Conservation (phyloP, 1,140 invertebrate genomes). For the Anastrepha obliqua region DNA sequence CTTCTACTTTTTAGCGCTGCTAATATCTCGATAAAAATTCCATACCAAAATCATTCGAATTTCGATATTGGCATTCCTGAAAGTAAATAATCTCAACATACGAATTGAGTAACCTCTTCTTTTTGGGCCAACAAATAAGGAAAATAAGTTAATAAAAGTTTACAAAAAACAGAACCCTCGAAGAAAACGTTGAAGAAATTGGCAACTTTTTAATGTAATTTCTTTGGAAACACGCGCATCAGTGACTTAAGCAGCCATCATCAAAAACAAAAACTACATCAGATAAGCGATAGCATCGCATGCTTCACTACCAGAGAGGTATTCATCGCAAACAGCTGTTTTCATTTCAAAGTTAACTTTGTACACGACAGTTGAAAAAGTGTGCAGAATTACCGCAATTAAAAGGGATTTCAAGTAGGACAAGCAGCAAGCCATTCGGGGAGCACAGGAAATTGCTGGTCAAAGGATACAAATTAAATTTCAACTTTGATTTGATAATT, state of each 20-base stretch:
- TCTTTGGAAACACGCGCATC: conserved; percentile 21
- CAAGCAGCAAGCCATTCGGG: background rate
- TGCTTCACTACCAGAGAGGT: background rate
- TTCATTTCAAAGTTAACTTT: conserved; percentile 9
- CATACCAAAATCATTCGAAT: no score
- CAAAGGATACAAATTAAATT: conserved; percentile 56
- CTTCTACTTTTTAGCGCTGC: no score
- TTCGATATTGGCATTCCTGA: no score
- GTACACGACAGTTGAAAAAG: conserved; percentile 46
- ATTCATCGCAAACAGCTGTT: conserved; percentile 7
- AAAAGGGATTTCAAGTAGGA: conserved; percentile 52
- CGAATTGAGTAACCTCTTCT: background rate
- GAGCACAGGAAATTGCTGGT: conserved; percentile 41
- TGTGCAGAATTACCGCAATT: conserved; percentile 56
- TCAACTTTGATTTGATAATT: conserved; percentile 47
- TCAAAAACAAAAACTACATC: background rate
- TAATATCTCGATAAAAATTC: no score
- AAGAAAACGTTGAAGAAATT: conserved; percentile 18
- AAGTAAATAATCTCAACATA: no score
- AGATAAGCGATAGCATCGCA: background rate
- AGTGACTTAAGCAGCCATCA: conserved; percentile 34
- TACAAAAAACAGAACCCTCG: background rate
- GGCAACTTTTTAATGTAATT: conserved; percentile 50
- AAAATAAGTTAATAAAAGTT: background rate
- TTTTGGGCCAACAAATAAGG: background rate